Conservation (phyloP, 2,888 invertebrate species). For the Sinodicranocentrus sp. region DNA sequence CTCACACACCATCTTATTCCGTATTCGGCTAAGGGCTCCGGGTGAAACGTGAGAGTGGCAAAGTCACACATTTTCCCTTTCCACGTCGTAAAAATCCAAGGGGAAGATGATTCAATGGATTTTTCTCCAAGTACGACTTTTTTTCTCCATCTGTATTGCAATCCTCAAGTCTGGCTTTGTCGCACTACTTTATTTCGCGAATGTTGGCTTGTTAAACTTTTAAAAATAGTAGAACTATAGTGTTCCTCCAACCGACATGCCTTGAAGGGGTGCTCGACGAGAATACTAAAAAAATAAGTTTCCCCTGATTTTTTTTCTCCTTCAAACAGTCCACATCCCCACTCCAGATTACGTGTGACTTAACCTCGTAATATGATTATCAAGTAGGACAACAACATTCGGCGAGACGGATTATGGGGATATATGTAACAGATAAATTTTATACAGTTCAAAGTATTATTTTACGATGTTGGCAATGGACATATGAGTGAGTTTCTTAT, state of each 20-base stretch:
- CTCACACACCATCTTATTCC: slow-evolving; percentile 65
- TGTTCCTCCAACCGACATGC: slow-evolving; percentile 19
- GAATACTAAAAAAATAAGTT: slow-evolving; percentile 44
- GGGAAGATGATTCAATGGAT: slow-evolving; percentile 61
- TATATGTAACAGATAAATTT: too few species aligned
- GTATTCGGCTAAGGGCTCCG: slow-evolving; percentile 75
- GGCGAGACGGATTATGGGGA: too few species aligned
- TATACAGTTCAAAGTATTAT: too few species aligned
- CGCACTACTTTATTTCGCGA: too few species aligned
- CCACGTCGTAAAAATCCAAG: slow-evolving; percentile 74
- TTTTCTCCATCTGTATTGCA: too few species aligned
- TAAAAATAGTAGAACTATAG: too few species aligned
- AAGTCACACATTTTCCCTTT: slow-evolving; percentile 77
- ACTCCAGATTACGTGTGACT: slow-evolving; percentile 39
- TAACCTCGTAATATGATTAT: slow-evolving; percentile 36
- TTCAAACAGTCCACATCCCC: background rate
- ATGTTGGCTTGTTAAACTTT: slow-evolving; percentile 19
- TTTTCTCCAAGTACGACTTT: slow-evolving; percentile 43
- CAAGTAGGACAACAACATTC: background rate
- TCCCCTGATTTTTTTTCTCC: background rate
- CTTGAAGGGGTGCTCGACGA: slow-evolving; percentile 17
- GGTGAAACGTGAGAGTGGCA: slow-evolving; percentile 76
- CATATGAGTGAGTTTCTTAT: too few species aligned
- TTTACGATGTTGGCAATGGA: too few species aligned
- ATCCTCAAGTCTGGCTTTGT: too few species aligned